phyloP scores from a whole-genome alignment of 2,113 vertebrate genomes.

The Indicator maculatus region DNA sequence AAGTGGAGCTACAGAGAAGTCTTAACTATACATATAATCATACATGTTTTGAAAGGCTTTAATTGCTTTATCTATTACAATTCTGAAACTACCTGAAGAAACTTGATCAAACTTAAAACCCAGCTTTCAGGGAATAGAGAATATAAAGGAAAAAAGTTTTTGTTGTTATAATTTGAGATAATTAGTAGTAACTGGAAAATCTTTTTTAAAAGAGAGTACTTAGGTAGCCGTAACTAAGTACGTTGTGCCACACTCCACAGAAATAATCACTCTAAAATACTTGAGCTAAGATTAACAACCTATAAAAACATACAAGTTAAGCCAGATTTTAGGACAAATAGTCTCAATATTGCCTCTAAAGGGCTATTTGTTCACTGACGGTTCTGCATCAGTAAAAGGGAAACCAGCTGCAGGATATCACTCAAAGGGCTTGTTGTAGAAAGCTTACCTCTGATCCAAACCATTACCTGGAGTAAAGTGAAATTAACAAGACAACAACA shows the following conservation, averaged over 20 bases:
- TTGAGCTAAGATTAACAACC: neutral
- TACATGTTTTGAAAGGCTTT: neutral
- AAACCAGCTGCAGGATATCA: neutral
- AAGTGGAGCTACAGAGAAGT: neutral
- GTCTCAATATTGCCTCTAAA: neutral
- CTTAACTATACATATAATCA: neutral
- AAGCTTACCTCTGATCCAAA: neutral
- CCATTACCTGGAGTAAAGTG: neutral
- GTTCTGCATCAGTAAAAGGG: neutral
- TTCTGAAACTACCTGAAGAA: neutral
- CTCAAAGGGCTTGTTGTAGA: neutral
- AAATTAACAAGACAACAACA: neutral
- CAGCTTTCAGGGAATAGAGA: neutral
- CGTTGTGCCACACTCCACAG: neutral
- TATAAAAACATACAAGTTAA: neutral
- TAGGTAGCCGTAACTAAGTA: neutral
- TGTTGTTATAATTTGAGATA: neutral
- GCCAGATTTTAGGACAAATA: neutral
- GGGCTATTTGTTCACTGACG: neutral
- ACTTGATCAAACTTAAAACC: neutral
- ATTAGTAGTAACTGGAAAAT: neutral
- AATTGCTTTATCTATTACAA: neutral
- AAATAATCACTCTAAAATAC: neutral
- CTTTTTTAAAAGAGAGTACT: neutral
- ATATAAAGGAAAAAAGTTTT: neutral